Evolutionary conservation across 2,888 invertebrate genomes (phyloP).

Genomic region (Drosophila quinaria): DNA sequence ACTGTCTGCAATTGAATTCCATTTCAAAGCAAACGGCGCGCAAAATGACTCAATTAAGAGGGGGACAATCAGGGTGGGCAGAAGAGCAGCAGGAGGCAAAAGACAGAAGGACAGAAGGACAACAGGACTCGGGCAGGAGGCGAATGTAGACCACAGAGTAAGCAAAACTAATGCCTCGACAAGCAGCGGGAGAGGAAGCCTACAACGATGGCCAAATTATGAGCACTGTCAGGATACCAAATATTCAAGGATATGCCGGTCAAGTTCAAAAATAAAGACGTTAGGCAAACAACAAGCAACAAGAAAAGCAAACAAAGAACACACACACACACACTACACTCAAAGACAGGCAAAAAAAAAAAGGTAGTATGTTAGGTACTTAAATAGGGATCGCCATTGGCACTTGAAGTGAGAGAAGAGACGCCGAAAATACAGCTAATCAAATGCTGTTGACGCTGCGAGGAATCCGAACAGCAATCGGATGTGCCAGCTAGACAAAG

Average conservation of each 20-base stretch:
- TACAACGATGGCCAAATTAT: conserved; percentile 3
- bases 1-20: conserved; percentile 67
- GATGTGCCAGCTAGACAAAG: conserved; percentile 19
- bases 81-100: conserved; percentile 1
- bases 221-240: conserved; percentile 4
- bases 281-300: conserved; percentile 60
- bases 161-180: conserved; percentile 62
- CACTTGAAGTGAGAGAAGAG: conserved; percentile 69
- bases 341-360: conserved; percentile 10
- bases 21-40: conserved; percentile 70
- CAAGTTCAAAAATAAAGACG: conserved; percentile 71
- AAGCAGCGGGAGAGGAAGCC: conserved; percentile 62
- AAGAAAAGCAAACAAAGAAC: conserved; percentile 40
- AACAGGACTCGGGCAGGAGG: neutral
- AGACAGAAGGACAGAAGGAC: neutral
- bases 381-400: conserved; percentile 48
- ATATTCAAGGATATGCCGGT: conserved; percentile 47
- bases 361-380: neutral
- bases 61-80: conserved; percentile 26
- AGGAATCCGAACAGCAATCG: conserved; percentile 27
- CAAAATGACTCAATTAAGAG: conserved; percentile 75
- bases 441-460: conserved; percentile 63
- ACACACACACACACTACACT: conserved; percentile 20
- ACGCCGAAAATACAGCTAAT: conserved; percentile 69
- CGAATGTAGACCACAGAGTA: conserved; percentile 42